Evolutionary conservation across 2,888 invertebrate genomes (phyloP).

Genomic region (Callyntrura sp.): DNA sequence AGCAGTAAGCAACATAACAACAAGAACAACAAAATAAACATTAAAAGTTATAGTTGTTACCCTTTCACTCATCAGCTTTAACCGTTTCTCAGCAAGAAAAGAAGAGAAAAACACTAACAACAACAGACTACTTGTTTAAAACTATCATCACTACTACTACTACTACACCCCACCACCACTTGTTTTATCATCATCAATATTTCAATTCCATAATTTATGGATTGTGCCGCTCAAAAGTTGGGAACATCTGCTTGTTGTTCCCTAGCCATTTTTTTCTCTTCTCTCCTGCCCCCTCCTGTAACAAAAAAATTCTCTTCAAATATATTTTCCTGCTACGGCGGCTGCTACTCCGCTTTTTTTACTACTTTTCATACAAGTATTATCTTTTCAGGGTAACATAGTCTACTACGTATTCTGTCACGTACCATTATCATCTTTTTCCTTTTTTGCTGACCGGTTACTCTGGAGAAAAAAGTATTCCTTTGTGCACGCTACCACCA

Average conservation of each 20-base stretch:
- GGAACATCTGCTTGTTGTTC: not conserved
- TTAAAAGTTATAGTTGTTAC: slow-evolving; percentile 46
- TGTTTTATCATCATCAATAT: slow-evolving; percentile 58
- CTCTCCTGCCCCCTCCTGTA: not conserved
- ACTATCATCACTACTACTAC: slow-evolving; percentile 11
- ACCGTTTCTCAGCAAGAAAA: not conserved
- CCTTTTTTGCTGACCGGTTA: not conserved
- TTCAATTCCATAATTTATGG: slow-evolving; percentile 57
- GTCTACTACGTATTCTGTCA: not conserved
- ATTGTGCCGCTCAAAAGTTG: slow-evolving; percentile 22
- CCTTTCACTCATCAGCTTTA: slow-evolving; percentile 47
- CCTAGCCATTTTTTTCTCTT: not conserved
- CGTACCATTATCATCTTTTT: not conserved
- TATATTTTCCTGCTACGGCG: not conserved
- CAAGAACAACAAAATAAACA: slow-evolving; percentile 29
- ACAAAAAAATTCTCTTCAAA: not conserved
- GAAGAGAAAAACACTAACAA: not conserved
- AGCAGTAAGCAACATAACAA: slow-evolving; percentile 13
- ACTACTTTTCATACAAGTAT: slow-evolving; percentile 25
- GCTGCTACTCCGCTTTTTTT: slow-evolving; percentile 1
- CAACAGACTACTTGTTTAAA: slow-evolving; percentile 6
- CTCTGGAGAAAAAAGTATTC: not conserved
- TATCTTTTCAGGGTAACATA: slow-evolving; percentile 21
- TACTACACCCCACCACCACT: slow-evolving; percentile 2
- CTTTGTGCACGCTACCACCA: not conserved